Evolutionary conservation across 2,113 vertebrate species (phyloP).

Genomic region (Desmodus rotundus): DNA sequence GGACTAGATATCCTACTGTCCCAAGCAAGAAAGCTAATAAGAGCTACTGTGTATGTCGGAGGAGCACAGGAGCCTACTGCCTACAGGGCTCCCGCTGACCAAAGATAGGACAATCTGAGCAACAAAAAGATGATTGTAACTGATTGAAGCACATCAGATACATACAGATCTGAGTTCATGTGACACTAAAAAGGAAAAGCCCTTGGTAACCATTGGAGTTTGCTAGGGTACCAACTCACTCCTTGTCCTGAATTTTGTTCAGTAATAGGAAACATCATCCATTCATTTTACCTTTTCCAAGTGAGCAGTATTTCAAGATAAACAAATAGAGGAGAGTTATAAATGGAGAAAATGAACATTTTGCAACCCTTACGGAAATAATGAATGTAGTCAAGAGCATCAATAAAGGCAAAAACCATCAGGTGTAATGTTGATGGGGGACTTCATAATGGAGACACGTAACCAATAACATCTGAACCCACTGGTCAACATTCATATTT

Average conservation of each 20-base stretch:
- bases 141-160: neutral
- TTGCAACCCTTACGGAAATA: neutral
- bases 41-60: neutral
- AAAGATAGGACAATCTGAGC: neutral
- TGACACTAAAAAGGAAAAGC: neutral
- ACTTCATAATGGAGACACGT: neutral
- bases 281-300: conserved; percentile 19
- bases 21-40: neutral
- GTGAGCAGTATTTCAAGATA: neutral
- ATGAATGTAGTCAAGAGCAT: neutral
- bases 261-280: neutral
- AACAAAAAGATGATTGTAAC: neutral
- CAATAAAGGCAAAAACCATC: neutral
- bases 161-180: neutral
- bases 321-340: neutral
- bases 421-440: neutral
- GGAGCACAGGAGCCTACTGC: neutral
- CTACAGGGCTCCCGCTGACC: neutral
- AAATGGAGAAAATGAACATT: neutral
- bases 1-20: neutral
- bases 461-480: neutral
- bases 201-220: neutral
- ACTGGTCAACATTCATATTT: neutral
- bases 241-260: conserved; percentile 16
- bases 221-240: neutral